These are phyloP conservation scores for Poecilia velifera DNA, from an alignment of 2,797 vertebrate genomes.

Conservation along the genomic window DNA sequence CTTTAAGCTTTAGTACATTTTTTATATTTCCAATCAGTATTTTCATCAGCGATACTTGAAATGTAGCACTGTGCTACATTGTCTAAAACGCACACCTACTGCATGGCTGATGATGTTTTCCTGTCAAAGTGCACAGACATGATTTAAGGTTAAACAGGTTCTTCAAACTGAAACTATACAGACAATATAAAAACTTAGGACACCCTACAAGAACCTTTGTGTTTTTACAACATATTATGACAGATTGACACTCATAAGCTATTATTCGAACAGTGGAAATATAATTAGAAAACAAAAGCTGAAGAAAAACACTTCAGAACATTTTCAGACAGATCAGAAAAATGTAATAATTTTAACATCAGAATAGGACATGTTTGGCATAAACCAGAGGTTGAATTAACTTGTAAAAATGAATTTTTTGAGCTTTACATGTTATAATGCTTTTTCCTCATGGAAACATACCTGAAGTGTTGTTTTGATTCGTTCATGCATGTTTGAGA, in stretches of 20 bases:
- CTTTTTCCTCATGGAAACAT: too few relatives aligned
- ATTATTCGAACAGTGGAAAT: neutral
- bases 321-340: neutral
- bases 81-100: neutral
- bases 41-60: neutral
- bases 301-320: neutral
- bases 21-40: neutral
- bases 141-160: neutral
- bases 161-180: neutral
- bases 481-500: too few relatives aligned
- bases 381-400: neutral
- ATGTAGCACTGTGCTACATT: neutral
- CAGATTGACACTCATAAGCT: neutral
- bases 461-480: too few relatives aligned
- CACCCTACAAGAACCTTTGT: neutral
- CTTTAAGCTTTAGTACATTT: neutral
- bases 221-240: neutral
- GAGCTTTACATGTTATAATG: too few relatives aligned
- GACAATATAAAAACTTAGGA: neutral
- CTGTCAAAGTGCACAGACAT: neutral
- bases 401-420: too few relatives aligned
- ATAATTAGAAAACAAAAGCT: neutral
- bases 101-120: neutral
- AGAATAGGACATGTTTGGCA: neutral
- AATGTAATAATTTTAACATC: neutral